Evolutionary conservation across 2,888 invertebrate species (phyloP), one percentile per base, ranked within the genome.

Genomic region (Cybosia mesomella): DNA sequence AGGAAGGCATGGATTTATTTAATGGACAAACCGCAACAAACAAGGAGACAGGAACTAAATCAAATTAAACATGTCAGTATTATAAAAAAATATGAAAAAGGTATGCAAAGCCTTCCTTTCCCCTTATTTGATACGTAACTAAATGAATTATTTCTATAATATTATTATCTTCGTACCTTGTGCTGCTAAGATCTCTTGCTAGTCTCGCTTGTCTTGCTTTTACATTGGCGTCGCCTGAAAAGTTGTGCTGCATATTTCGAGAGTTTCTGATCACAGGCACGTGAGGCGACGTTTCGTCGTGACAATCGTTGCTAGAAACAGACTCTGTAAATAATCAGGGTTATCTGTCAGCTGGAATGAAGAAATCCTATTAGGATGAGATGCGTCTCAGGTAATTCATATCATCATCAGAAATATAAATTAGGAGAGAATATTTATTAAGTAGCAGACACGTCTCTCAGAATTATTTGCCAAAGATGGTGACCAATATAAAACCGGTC

Each of bases 31-130:
- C 77, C 64, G 79, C 73, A 80, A 89, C 93, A 95, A 95, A 95
- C 91, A 94, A 95, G 95, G 94, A 94, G 94, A 90, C 89, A 94
- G 94, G 95, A 95, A 90, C 81, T 80, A 78, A 73, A 71, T 74
- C 72, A 67, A 72, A 70, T 72, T 70, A 74, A 72, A 66, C 58
- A 66, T 75, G 70, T 64, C 59, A 64, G 65, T 61, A 58, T 54
- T 66, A 74, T 71, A 58, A 73, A 73, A n/a, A 77, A 67, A 70
- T 74, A 72, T 72, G 68, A 77, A 74, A 75, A 77, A 49, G n/a
- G 11, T 75, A 72, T 34, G 54, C 68, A 83, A 53, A 79, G 72
- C 88, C 94, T 93, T 94, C 94, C 94, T 94, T 94, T 94, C 94
- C 95, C 95, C 94, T 95, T 92, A 94, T 94, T 95, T 92, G 92